Base-by-base conservation (phyloP, 2,113 vertebrate species). In the Globicephala melas region DNA sequence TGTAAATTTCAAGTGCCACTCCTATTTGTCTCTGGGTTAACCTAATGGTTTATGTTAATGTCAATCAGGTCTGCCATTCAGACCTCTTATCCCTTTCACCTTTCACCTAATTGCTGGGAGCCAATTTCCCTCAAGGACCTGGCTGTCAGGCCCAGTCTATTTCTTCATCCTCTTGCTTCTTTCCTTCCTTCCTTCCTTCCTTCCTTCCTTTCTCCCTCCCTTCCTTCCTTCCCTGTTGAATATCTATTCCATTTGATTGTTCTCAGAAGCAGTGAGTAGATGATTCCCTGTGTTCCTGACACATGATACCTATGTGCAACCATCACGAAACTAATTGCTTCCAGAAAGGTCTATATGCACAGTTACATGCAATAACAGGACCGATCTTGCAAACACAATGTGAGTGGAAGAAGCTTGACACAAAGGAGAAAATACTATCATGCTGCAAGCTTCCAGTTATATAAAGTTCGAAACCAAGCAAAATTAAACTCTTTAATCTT, bases 1-100 rank as follows among this genome's bases (percentile, higher is more conserved):
- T 97, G 91, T 96, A 97, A 98, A 97, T 97, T 97, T 98, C 95
- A 97, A 97, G 96, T 98, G 71, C 76, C 96, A 96, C 88, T 97
- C 95, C 41, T 97, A 73, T 97, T 97, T 96, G 84, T 96, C 91
- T 93, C 84, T 68, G 47, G 81, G 87, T 94, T 96, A 97, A 96
- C 87, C 44, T 97, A 96, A 98, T 97, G 89, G 91, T 89, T 97
- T 90, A 91, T 97, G 89, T 95, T 98, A 85, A 97, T 97, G 77
- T 97, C 85, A 97, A 89, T 97, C 96, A 97, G 81, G 62, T 96
- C 96, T 97, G 97, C 88, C 53, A 79, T 91, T 94, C 89, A 96
- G 81, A 55, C 53, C 67, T 89, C 93, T 97, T 86, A 82, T 86
- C 77, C 82, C 82, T 68, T 97, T 95, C 55, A 91, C 95, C 91